A percentile compares a stretch with the other conserved stretches of the same genome.
phyloP scores from a whole-genome alignment of 2,113 vertebrate genomes.

The Excalfactoria chinensis region DNA sequence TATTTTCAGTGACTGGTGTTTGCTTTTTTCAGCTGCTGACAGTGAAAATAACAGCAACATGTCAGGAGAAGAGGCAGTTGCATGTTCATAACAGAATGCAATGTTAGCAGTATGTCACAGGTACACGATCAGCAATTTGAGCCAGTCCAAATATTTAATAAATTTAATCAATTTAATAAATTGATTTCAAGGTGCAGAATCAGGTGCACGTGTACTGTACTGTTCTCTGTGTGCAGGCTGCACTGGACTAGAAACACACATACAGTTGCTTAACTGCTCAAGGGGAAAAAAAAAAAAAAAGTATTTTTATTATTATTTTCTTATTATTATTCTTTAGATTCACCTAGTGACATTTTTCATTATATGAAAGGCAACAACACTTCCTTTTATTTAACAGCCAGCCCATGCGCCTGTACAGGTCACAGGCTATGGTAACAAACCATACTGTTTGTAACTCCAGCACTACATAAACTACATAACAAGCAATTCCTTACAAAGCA shows the following conservation, averaged over 20 bases:
- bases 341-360: neutral
- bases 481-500: neutral
- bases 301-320: too few species aligned
- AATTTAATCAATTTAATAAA: too few species aligned
- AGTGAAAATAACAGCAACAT: neutral
- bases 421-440: neutral
- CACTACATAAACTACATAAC: accelerated
- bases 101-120: conserved; percentile 19
- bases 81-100: neutral
- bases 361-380: neutral
- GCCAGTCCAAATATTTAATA: neutral
- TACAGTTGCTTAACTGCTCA: neutral
- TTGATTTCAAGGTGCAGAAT: accelerated
- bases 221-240: neutral
- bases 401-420: neutral
- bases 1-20: neutral
- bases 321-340: neutral
- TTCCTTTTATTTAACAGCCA: neutral
- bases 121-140: neutral
- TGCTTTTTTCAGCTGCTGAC: neutral
- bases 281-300: neutral
- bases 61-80: neutral
- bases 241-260: neutral
- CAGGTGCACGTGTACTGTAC: accelerated
- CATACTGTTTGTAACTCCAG: neutral